Conservation (phyloP, 1,140 invertebrate genomes). For the Zeugodacus cucurbitae region DNA sequence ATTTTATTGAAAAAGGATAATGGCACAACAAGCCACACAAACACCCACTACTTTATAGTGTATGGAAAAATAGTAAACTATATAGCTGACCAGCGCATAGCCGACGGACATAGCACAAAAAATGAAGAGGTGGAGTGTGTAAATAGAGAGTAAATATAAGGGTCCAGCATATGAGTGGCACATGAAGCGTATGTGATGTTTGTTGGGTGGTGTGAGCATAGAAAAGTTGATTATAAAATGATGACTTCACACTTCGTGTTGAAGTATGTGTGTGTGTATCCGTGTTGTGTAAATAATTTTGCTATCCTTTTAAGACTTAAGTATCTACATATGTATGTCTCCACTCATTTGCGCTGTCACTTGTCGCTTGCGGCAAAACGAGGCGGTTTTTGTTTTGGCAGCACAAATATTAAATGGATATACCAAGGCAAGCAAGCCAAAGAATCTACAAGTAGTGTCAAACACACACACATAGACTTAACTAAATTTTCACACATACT, state of each 20-base stretch:
- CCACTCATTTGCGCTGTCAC: neutral
- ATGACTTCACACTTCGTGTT: conserved; percentile 61
- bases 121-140: neutral
- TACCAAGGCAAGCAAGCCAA: neutral
- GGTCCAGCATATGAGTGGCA: too few relatives aligned
- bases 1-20: conserved; percentile 33
- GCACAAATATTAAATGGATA: neutral
- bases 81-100: neutral
- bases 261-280: neutral
- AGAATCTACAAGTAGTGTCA: neutral
- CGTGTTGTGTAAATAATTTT: neutral
- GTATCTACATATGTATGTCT: neutral
- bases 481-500: too few relatives aligned
- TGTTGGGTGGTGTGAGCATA: neutral
- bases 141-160: neutral
- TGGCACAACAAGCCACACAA: neutral
- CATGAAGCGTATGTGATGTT: neutral
- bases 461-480: neutral
- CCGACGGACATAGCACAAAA: neutral
- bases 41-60: neutral
- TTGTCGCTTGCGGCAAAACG: neutral
- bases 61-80: neutral
- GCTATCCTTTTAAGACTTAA: neutral
- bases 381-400: conserved; percentile 19
- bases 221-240: conserved; percentile 65